phyloP scores from a whole-genome alignment of 2,113 vertebrate genomes.

The Ondatra zibethicus region DNA sequence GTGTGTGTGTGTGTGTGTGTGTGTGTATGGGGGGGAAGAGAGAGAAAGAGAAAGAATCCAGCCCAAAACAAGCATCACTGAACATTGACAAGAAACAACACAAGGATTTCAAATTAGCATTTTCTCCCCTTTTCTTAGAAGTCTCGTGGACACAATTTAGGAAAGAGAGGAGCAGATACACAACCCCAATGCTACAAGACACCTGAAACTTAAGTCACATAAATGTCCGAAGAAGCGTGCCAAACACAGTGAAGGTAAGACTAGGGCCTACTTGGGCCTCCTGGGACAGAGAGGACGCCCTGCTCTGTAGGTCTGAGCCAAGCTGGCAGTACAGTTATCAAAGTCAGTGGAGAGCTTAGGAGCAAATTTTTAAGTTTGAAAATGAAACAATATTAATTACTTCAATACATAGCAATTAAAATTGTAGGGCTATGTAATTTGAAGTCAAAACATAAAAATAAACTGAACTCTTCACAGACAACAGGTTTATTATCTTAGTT shows the following conservation, averaged over 20 bases:
- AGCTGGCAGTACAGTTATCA: background rate
- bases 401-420: slow-evolving; percentile 16
- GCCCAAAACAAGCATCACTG: background rate
- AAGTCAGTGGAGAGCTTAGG: background rate
- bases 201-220: background rate
- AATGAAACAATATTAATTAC: background rate
- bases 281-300: background rate
- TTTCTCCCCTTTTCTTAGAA: background rate
- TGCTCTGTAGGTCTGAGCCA: background rate
- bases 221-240: background rate
- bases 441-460: slow-evolving; percentile 7
- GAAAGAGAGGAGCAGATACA: background rate
- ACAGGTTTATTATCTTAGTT: background rate
- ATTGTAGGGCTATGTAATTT: background rate
- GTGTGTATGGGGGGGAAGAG: background rate
- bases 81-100: background rate
- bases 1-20: background rate
- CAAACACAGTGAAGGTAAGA: background rate
- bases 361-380: background rate
- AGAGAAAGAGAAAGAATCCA: background rate
- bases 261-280: background rate
- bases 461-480: background rate
- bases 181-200: background rate
- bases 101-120: background rate
- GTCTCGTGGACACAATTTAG: background rate